phyloP scores from a whole-genome alignment of 2,797 vertebrate genomes.

The Scomberomorus guttatus region DNA sequence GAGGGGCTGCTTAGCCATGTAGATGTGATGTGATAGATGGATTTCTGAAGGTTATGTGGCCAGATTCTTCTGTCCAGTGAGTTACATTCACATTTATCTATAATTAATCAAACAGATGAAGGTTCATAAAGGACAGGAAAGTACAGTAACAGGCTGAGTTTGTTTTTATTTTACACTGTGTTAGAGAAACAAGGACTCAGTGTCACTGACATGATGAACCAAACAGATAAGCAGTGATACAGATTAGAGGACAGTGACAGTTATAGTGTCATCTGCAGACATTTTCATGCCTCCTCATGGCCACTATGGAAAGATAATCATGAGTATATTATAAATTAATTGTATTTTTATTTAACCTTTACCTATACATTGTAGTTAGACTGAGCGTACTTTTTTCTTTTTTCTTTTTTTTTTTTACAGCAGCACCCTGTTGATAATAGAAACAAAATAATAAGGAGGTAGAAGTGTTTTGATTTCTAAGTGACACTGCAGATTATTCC shows the following conservation, averaged over 20 bases:
- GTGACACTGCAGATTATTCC: not conserved
- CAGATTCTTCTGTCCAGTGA: not conserved
- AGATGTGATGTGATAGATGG: slow-evolving; percentile 18
- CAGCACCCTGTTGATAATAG: not conserved
- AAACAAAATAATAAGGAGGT: not conserved
- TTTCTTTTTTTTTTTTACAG: no score
- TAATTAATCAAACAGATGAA: not conserved
- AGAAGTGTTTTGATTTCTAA: not conserved
- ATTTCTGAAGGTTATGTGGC: not conserved
- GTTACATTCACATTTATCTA: not conserved
- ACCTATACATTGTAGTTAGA: not conserved
- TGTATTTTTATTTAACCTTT: slow-evolving; percentile 1
- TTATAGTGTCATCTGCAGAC: not conserved
- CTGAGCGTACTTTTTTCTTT: no score
- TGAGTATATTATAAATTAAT: not conserved
- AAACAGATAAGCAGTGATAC: slow-evolving; percentile 33
- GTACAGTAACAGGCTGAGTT: not conserved
- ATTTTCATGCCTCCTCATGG: not conserved
- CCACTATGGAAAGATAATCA: not conserved
- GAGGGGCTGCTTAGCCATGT: slow-evolving; percentile 7
- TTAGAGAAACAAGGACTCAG: slow-evolving; percentile 34
- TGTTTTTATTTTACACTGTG: slow-evolving; percentile 22
- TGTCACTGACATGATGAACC: slow-evolving; percentile 15
- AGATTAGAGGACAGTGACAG: not conserved
- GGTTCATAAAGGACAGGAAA: not conserved